Evolutionary conservation across 2,797 vertebrate genomes (phyloP).

Genomic region (Pantherophis alleghaniensis): DNA sequence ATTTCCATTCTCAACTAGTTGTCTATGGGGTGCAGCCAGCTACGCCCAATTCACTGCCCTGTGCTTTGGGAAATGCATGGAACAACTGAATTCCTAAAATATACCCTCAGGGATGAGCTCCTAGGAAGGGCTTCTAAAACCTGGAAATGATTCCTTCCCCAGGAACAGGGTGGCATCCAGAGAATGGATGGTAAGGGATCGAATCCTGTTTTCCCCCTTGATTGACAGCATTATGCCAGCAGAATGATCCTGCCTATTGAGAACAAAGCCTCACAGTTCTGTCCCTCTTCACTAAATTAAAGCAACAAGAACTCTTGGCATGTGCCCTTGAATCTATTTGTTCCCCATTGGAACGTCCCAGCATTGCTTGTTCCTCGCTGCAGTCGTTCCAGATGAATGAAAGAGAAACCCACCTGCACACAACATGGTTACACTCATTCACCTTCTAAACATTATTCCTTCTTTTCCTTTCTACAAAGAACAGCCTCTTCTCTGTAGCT

Average conservation of each 20-base stretch:
- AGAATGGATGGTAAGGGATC: not conserved
- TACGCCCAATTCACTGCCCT: not conserved
- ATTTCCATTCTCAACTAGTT: not conserved
- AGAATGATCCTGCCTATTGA: not conserved
- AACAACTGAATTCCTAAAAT: not conserved
- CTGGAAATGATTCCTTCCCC: not conserved
- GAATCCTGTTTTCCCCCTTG: not conserved
- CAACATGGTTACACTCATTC: not conserved
- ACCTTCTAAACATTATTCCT: not conserved
- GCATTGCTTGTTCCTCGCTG: not conserved
- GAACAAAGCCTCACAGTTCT: not conserved
- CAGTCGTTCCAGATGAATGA: not conserved
- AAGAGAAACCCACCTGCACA: not conserved
- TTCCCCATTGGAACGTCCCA: not conserved
- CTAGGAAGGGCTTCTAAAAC: not conserved
- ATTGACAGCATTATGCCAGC: not conserved
- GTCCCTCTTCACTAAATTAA: not conserved
- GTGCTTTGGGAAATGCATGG: not conserved
- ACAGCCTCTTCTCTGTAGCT: not conserved
- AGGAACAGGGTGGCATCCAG: not conserved
- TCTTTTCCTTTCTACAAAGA: not conserved
- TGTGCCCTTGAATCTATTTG: not conserved
- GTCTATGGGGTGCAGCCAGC: not conserved
- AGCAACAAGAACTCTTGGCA: not conserved
- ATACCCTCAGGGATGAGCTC: not conserved